phyloP scores from a whole-genome alignment of 2,888 invertebrate species.

The Andrena minutula region DNA sequence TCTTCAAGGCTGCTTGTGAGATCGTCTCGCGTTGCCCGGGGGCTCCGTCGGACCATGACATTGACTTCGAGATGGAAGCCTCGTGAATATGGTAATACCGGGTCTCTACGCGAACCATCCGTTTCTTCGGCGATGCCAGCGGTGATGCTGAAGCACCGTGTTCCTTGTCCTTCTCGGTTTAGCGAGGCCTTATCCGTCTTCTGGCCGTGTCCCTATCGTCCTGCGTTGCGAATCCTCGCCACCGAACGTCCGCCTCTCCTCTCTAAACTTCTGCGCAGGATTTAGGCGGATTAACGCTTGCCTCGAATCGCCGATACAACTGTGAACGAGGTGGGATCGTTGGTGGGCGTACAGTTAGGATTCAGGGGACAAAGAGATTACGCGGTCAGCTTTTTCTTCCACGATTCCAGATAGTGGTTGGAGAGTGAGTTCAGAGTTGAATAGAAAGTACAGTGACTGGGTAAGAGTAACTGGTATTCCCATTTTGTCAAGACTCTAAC shows the following conservation, averaged over 20 bases:
- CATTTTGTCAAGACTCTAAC: background rate
- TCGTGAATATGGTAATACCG: slow-evolving; percentile 80
- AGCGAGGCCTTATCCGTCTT: slow-evolving; percentile 36
- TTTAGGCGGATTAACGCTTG: slow-evolving; percentile 40
- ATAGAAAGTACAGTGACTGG: slow-evolving; percentile 1
- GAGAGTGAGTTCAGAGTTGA: background rate
- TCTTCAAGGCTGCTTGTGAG: slow-evolving; percentile 77
- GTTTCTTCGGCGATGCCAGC: slow-evolving; percentile 55
- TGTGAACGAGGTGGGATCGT: slow-evolving; percentile 33
- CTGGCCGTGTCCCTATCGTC: slow-evolving; percentile 35
- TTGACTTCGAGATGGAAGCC: slow-evolving; percentile 78
- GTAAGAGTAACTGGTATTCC: background rate
- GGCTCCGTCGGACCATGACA: slow-evolving; percentile 76
- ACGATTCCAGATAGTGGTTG: background rate
- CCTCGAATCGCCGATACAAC: slow-evolving; percentile 30
- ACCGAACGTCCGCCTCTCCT: slow-evolving; percentile 57
- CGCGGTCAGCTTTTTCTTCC: background rate
- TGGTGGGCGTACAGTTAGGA: slow-evolving; percentile 3
- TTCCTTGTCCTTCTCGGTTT: slow-evolving; percentile 11
- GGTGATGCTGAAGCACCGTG: slow-evolving; percentile 32
- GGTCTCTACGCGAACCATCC: slow-evolving; percentile 50
- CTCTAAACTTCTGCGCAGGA: slow-evolving; percentile 45
- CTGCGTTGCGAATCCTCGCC: slow-evolving; percentile 31
- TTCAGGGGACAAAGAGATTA: slow-evolving; percentile 13
- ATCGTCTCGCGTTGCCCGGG: slow-evolving; percentile 63